phyloP scores from a whole-genome alignment of 2,113 vertebrate genomes.

The Bos javanicus region DNA sequence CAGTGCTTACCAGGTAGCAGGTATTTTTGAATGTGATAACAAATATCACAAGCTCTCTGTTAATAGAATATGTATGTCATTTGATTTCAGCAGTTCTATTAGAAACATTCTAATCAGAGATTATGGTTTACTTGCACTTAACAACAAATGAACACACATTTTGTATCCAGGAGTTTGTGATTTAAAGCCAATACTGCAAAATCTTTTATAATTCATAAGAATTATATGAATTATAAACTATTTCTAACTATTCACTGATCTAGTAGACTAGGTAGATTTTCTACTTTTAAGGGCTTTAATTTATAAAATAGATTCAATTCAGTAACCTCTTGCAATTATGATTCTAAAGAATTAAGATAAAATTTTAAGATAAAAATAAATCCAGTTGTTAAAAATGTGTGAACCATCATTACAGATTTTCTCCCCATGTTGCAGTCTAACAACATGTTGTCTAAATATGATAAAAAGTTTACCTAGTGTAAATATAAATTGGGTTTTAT shows the following conservation, averaged over 20 bases:
- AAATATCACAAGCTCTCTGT: neutral
- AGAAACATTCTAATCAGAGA: neutral
- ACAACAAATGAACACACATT: neutral
- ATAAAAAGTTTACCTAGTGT: neutral
- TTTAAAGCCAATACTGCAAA: neutral
- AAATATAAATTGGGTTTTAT: neutral
- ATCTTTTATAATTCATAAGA: neutral
- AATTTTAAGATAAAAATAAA: neutral
- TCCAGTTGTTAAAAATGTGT: neutral
- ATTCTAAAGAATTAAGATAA: neutral
- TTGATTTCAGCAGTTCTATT: neutral
- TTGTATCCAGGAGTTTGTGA: neutral
- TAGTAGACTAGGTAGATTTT: neutral
- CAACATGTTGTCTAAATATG: neutral
- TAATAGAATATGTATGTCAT: neutral
- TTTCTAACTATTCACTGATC: neutral
- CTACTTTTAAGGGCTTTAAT: neutral
- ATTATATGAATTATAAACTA: neutral
- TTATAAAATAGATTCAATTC: neutral
- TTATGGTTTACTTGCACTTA: neutral
- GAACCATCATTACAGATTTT: neutral
- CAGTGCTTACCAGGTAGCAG: neutral
- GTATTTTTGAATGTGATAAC: neutral
- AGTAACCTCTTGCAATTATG: neutral
- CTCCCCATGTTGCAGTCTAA: neutral